Percentiles rank a stretch among this genome's conserved stretches.
These are phyloP conservation scores for Blastomussa wellsi DNA, from an alignment of 92 coral and sea anemone species.

Conservation along the genomic window DNA sequence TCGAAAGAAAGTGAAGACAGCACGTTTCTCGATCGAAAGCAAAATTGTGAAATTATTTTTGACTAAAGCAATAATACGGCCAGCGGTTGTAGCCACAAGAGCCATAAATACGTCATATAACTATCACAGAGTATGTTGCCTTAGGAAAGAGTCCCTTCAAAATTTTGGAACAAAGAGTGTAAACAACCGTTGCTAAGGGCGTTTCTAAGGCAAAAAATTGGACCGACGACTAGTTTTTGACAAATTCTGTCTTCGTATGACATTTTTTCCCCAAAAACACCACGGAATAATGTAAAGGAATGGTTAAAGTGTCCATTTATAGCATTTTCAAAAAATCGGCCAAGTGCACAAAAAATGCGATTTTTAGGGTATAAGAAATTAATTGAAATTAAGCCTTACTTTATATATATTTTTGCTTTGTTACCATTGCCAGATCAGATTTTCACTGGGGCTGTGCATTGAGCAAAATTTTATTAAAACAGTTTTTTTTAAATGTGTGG, in stretches of 20 bases:
- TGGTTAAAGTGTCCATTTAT: neutral
- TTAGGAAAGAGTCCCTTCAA: neutral
- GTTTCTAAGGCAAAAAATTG: neutral
- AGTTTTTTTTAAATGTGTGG: too few relatives aligned
- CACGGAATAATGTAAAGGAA: neutral
- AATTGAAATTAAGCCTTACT: too few relatives aligned
- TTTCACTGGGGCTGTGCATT: too few relatives aligned
- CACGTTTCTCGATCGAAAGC: slow-evolving; percentile 43
- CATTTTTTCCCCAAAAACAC: neutral
- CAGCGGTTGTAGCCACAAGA: too few relatives aligned
- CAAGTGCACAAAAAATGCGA: neutral
- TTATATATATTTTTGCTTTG: too few relatives aligned
- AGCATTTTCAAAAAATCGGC: neutral
- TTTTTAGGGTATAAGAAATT: slow-evolving; percentile 4
- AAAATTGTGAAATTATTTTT: neutral
- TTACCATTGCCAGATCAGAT: too few relatives aligned
- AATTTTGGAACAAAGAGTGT: neutral
- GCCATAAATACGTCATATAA: too few relatives aligned
- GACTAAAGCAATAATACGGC: too few relatives aligned
- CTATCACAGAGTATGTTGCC: too few relatives aligned
- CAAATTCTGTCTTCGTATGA: too few relatives aligned
- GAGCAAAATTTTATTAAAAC: too few relatives aligned
- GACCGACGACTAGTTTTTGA: neutral
- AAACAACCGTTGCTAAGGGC: neutral
- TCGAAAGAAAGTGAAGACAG: slow-evolving; percentile 10